phyloP scores from a whole-genome alignment of 2,888 invertebrate genomes.

The Lithophane socia region DNA sequence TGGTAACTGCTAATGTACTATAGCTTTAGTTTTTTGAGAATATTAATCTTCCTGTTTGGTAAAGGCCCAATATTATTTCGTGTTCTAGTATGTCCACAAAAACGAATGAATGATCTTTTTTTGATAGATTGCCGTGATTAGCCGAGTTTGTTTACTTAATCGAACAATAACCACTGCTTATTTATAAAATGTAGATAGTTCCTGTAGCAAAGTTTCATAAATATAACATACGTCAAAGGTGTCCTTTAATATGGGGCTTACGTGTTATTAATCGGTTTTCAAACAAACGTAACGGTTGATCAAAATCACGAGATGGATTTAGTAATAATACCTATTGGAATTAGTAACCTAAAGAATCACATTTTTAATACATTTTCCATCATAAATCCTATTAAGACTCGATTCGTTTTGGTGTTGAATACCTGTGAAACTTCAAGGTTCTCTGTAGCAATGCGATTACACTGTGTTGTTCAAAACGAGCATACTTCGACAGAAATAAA shows the following conservation, averaged over 20 bases:
- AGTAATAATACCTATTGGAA: not conserved
- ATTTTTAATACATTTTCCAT: not conserved
- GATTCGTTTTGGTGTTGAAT: conserved; percentile 19
- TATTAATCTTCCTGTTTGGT: not conserved
- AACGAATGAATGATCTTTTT: conserved; percentile 14
- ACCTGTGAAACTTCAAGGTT: conserved; percentile 16
- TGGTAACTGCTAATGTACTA: not conserved
- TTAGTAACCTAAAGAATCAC: not conserved
- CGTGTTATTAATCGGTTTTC: not conserved
- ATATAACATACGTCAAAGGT: not conserved
- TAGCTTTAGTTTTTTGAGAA: not conserved
- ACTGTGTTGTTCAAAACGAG: conserved; percentile 47
- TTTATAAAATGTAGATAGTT: not conserved
- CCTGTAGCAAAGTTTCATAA: not conserved
- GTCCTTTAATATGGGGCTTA: not conserved
- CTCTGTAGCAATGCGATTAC: conserved; percentile 39
- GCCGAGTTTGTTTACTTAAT: not conserved
- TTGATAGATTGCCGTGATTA: conserved; percentile 31
- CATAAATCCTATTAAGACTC: not conserved
- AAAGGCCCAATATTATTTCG: conserved; percentile 8
- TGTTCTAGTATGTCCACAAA: conserved; percentile 1
- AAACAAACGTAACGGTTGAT: not conserved
- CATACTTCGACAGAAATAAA: conserved; percentile 72
- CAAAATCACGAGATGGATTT: not conserved
- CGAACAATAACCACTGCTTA: not conserved